Percentiles rank a stretch among this genome's conserved stretches.
Evolutionary conservation across 64 coral and sea anemone species (phyloP).

Genomic region (Stichodactyla helianthus): DNA sequence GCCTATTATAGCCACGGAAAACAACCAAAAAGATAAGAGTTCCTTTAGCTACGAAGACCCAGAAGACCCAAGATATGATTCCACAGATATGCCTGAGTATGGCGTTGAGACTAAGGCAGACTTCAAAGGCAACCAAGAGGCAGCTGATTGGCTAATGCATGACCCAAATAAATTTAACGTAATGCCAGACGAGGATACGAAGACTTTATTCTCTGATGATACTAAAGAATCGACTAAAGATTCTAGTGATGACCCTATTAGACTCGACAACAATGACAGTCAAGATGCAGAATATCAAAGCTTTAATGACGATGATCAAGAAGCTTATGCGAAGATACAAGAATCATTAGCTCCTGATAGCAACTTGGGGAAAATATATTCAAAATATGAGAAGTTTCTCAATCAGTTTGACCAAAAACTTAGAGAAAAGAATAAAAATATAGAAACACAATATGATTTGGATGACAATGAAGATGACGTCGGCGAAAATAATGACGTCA

Average conservation of each 20-base stretch:
- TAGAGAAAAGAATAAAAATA: neutral
- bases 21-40: constrained; percentile 1
- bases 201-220: neutral
- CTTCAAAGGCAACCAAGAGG: constrained; percentile 71
- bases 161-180: constrained; percentile 69
- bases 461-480: neutral
- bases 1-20: constrained; percentile 53
- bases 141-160: constrained; percentile 82
- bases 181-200: constrained; percentile 45
- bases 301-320: neutral
- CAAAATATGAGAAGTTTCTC: constrained; percentile 18
- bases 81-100: constrained; percentile 77
- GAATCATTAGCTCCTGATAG: neutral
- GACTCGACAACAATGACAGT: neutral
- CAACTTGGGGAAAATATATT: constrained; percentile 12
- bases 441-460: neutral
- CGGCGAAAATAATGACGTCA: neutral
- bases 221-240: neutral
- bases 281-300: neutral
- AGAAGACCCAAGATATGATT: constrained; percentile 17
- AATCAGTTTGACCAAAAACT: neutral
- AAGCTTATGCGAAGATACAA: neutral
- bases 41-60: constrained; percentile 27
- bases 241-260: neutral
- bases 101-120: constrained; percentile 78